These are phyloP conservation scores for Mycogona germanica DNA, from an alignment of 2,888 invertebrate genomes.

Conservation along the genomic window DNA sequence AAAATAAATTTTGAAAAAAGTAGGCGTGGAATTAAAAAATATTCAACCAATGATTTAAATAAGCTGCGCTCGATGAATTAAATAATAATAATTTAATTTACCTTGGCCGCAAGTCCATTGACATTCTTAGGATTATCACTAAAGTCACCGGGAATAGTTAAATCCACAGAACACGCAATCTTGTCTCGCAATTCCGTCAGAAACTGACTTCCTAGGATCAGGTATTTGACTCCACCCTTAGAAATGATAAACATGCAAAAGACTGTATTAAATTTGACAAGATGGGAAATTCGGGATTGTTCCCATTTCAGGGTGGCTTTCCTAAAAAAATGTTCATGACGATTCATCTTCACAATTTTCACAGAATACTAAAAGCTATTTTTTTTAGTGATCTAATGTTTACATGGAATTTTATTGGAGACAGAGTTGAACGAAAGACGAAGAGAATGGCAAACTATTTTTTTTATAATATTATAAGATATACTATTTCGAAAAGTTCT, in stretches of 20 bases:
- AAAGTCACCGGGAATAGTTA: conserved; percentile 35
- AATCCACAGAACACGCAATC: conserved; percentile 59
- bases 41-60: neutral
- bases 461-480: too few relatives aligned
- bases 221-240: conserved; percentile 29
- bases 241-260: neutral
- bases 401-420: too few relatives aligned
- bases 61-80: neutral
- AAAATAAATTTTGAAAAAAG: neutral
- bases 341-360: too few relatives aligned
- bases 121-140: conserved; percentile 32
- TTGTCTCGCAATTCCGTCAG: conserved; percentile 59
- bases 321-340: too few relatives aligned
- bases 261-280: too few relatives aligned
- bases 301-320: too few relatives aligned
- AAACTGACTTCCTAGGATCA: conserved; percentile 51
- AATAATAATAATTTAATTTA: conserved; percentile 20
- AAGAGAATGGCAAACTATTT: too few relatives aligned
- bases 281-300: too few relatives aligned
- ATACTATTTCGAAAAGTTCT: too few relatives aligned
- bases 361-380: too few relatives aligned
- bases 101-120: conserved; percentile 28
- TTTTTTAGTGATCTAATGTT: too few relatives aligned
- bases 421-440: too few relatives aligned
- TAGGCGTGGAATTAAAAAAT: neutral